These are phyloP conservation scores for Tanytarsus gracilentus DNA, from an alignment of 2,888 invertebrate species.

Conservation along the genomic window DNA sequence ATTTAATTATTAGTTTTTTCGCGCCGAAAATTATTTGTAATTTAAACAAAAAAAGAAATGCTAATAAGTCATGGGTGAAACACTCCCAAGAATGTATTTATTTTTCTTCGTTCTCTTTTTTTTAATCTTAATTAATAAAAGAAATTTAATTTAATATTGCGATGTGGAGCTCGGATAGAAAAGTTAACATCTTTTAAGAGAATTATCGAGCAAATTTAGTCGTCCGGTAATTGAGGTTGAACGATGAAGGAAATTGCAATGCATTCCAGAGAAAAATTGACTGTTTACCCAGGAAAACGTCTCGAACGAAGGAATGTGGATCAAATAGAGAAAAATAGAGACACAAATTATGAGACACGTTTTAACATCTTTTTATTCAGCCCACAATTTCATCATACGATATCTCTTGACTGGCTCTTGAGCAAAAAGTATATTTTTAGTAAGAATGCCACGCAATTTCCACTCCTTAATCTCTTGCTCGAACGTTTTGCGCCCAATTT, in stretches of 20 bases:
- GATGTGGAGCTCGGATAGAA: neutral
- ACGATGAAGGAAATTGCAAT: neutral
- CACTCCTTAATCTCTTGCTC: too few species aligned
- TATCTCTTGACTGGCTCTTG: slow-evolving; percentile 16
- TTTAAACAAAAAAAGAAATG: neutral
- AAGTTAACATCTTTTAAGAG: neutral
- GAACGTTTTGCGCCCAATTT: too few species aligned
- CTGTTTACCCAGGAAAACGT: neutral
- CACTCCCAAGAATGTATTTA: slow-evolving; percentile 25
- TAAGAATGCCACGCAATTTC: too few species aligned
- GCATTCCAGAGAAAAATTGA: neutral
- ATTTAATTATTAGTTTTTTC: too few species aligned
- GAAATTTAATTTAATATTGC: slow-evolving; percentile 26
- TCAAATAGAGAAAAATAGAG: slow-evolving; percentile 11
- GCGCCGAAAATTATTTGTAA: neutral
- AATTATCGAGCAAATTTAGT: neutral
- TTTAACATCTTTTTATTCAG: slow-evolving; percentile 26
- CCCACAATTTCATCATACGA: slow-evolving; percentile 20
- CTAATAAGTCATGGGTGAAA: neutral
- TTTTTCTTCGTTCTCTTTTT: slow-evolving; percentile 27
- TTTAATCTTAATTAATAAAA: slow-evolving; percentile 27
- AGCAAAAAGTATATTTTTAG: slow-evolving; percentile 16
- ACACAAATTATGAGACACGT: slow-evolving; percentile 28
- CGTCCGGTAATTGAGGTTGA: neutral
- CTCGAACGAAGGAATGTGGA: slow-evolving; percentile 14